phyloP scores from a whole-genome alignment of 2,888 invertebrate genomes.

The Tenthredo amoena region DNA sequence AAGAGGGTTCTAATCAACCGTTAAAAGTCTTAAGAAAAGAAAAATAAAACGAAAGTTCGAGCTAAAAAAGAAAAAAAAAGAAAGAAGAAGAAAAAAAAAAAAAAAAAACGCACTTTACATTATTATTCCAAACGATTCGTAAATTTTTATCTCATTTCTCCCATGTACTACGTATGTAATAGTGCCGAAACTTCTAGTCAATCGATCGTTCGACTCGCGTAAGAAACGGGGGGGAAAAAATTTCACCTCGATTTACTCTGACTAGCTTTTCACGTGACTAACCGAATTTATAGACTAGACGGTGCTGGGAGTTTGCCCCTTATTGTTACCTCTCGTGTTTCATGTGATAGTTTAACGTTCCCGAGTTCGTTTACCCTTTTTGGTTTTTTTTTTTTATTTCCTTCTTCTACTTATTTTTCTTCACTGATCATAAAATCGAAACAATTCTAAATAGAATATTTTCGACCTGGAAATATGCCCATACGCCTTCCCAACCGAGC shows the following conservation, averaged over 20 bases:
- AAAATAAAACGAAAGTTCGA: neutral
- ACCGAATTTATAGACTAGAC: neutral
- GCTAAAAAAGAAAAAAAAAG: too few relatives aligned
- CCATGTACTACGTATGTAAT: too few relatives aligned
- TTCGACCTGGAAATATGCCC: neutral
- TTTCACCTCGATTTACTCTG: neutral
- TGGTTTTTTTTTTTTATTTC: neutral
- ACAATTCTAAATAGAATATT: neutral
- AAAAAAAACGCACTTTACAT: too few relatives aligned
- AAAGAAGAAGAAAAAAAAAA: too few relatives aligned
- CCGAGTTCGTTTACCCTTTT: neutral
- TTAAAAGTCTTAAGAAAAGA: neutral
- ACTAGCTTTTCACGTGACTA: constrained; percentile 21
- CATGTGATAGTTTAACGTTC: neutral
- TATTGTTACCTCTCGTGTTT: constrained; percentile 15
- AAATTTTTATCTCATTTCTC: too few relatives aligned
- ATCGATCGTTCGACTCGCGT: neutral
- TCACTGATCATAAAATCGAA: neutral
- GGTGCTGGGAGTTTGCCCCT: neutral
- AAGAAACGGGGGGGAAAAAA: neutral
- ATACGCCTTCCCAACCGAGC: too few relatives aligned
- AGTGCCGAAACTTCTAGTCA: neutral
- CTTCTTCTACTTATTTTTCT: neutral
- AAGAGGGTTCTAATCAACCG: constrained; percentile 5
- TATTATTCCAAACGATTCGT: too few relatives aligned